Evolutionary conservation across 2,888 invertebrate species (phyloP), one percentile per base, ranked within the genome.

Genomic region (Capitulum mitella): DNA sequence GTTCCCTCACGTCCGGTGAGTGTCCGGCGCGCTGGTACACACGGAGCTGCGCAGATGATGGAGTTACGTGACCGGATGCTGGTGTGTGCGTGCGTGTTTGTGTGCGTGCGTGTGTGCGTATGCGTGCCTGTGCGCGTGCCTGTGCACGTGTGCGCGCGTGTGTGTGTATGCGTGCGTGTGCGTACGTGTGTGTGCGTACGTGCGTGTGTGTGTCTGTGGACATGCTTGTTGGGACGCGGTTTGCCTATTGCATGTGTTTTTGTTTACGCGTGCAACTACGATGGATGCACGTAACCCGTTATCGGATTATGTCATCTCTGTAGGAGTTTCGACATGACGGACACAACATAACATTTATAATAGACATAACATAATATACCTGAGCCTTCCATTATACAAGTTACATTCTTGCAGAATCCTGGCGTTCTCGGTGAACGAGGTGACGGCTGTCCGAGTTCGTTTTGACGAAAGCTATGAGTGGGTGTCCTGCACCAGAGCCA

Each of bases 1-100:
- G 78, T 95, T 95, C 1, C 91, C 92, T 77, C 92, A 94, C 85
- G 91, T 95, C 82, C 89, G 92, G 91, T 91, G 86, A 83, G 76
- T 82, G 37, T 16, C 26, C 29, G 34, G 32, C 19, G n/a, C 22
- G n/a, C 34, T 3, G 37, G 2, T 46, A 46, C 37, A 6, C 54
- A 26, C 3, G 54, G 22, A 8, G 54, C 19, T 54, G 12, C 26
- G 26, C 54, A 26, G 19, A 48, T 12, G 5, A 10, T 48, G 2
- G 19, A 19, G 14, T 48, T 48, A 14, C 48, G 3, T 48, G 48
- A 14, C 5, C 54, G 16, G 54, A 14, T 12, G 14, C 32, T 32
- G 1, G 29, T 61, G 12, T 61, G 61, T 61, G 5, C 29, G 10
- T 46, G 46, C 16, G 5, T 61, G n/a, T n/a, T n/a, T n/a, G n/a